Percentiles rank a stretch among this genome's conserved stretches.
Conservation (phyloP, 2,888 invertebrate genomes). For the Alloplasta piceator region DNA sequence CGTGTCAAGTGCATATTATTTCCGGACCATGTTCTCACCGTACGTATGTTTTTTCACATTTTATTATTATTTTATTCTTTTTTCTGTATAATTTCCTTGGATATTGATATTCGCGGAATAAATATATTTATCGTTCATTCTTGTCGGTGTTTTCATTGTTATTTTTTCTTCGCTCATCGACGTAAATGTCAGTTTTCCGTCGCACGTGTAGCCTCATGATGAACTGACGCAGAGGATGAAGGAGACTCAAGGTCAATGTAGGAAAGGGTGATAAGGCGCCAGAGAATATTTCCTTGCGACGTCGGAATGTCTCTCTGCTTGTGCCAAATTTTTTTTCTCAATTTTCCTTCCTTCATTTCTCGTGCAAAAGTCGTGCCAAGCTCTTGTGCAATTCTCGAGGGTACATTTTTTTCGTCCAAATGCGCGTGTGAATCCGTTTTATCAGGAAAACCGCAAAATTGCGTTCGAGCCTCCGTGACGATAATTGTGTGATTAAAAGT, state of each 20-base stretch:
- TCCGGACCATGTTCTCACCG: background rate
- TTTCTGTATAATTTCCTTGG: too few relatives aligned
- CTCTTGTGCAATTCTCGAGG: slow-evolving; percentile 33
- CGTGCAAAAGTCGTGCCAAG: slow-evolving; percentile 37
- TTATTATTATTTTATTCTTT: background rate
- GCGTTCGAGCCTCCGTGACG: slow-evolving; percentile 40
- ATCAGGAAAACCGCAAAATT: slow-evolving; percentile 25
- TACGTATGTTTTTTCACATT: background rate
- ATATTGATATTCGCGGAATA: too few relatives aligned
- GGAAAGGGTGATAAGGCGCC: slow-evolving; percentile 52
- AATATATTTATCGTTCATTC: background rate
- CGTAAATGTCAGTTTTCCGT: too few relatives aligned
- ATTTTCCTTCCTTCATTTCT: slow-evolving; percentile 15
- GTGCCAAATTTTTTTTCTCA: slow-evolving; percentile 60
- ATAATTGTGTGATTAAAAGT: slow-evolving; percentile 56
- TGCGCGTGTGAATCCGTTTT: slow-evolving; percentile 6
- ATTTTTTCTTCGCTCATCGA: background rate
- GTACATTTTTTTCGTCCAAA: slow-evolving; percentile 28
- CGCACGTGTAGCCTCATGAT: too few relatives aligned
- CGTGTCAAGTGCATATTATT: background rate
- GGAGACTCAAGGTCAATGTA: slow-evolving; percentile 49
- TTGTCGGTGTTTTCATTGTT: background rate
- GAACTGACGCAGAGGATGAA: slow-evolving; percentile 39
- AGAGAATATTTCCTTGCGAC: slow-evolving; percentile 29
- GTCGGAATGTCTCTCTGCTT: slow-evolving; percentile 27